phyloP scores from a whole-genome alignment of 2,113 vertebrate species.

The Callopanchax toddi region DNA sequence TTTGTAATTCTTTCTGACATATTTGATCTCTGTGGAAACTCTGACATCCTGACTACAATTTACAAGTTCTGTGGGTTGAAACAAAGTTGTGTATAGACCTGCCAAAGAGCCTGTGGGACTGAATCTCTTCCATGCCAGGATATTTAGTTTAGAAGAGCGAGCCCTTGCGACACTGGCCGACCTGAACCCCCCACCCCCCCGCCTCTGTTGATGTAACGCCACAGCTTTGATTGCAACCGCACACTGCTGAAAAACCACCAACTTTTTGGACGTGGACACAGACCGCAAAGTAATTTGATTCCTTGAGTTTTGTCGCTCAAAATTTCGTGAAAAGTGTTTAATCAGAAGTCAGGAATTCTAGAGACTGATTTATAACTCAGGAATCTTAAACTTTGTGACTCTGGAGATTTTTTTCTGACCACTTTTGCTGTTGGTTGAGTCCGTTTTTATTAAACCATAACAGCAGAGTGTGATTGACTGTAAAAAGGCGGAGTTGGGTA shows the following conservation, averaged over 20 bases:
- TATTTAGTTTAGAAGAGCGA: constrained; percentile 28
- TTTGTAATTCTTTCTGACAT: constrained; percentile 8
- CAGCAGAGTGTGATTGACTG: constrained; percentile 7
- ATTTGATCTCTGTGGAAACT: constrained; percentile 32
- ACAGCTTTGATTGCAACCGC: constrained; percentile 33
- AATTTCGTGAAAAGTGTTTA: constrained; percentile 31
- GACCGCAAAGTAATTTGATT: constrained; percentile 22
- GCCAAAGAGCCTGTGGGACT: constrained; percentile 28
- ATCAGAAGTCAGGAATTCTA: constrained; percentile 11
- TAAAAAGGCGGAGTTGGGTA: constrained; percentile 39
- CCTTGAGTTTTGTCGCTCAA: neutral
- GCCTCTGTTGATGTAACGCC: constrained; percentile 8
- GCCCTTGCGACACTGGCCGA: constrained; percentile 6
- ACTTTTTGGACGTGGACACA: constrained; percentile 8
- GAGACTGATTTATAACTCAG: constrained; percentile 3
- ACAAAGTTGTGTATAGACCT: constrained; percentile 4
- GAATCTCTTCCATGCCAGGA: constrained; percentile 10
- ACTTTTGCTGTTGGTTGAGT: constrained; percentile 22
- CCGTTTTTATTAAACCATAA: constrained; percentile 44
- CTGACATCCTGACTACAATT: constrained; percentile 25
- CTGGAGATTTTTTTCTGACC: constrained; percentile 27
- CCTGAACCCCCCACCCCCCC: constrained; percentile 10
- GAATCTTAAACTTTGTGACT: constrained; percentile 29
- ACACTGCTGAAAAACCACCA: constrained; percentile 8
- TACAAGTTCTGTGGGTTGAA: constrained; percentile 38